Percentiles rank a stretch among this genome's conserved stretches.
These are phyloP conservation scores for Copidosoma aretas DNA, from an alignment of 2,888 invertebrate genomes.

Conservation along the genomic window DNA sequence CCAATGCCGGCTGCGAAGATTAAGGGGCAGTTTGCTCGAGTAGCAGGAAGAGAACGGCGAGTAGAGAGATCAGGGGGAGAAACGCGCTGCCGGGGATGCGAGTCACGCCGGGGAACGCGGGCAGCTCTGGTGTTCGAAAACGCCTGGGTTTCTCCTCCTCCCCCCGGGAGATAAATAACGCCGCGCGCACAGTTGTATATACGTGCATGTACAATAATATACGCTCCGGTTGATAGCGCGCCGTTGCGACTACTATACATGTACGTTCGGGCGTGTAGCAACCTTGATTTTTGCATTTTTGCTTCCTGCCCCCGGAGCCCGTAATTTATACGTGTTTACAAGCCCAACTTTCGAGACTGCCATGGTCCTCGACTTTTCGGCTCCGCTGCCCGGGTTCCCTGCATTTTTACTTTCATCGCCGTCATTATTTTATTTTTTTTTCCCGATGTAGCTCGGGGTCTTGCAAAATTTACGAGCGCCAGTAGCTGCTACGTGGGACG, in stretches of 20 bases:
- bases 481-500: no score
- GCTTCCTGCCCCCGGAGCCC: neutral
- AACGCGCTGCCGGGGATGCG: slow-evolving; percentile 9
- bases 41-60: neutral
- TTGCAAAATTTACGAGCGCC: no score
- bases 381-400: neutral
- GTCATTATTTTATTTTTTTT: no score
- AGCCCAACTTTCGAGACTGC: no score
- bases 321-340: slow-evolving; percentile 2
- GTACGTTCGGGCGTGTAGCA: neutral
- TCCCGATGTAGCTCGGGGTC: no score
- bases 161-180: slow-evolving; percentile 7
- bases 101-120: slow-evolving; percentile 1
- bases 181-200: neutral
- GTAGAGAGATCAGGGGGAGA: slow-evolving; percentile 6
- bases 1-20: slow-evolving; percentile 16
- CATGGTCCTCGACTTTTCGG: neutral
- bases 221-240: neutral
- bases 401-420: neutral
- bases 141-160: no score
- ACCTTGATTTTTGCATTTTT: neutral
- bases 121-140: neutral
- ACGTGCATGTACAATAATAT: no score
- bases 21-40: slow-evolving; percentile 29
- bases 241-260: neutral